Conservation (phyloP, 2,888 invertebrate genomes). For the Sarcophaga subvicina region DNA sequence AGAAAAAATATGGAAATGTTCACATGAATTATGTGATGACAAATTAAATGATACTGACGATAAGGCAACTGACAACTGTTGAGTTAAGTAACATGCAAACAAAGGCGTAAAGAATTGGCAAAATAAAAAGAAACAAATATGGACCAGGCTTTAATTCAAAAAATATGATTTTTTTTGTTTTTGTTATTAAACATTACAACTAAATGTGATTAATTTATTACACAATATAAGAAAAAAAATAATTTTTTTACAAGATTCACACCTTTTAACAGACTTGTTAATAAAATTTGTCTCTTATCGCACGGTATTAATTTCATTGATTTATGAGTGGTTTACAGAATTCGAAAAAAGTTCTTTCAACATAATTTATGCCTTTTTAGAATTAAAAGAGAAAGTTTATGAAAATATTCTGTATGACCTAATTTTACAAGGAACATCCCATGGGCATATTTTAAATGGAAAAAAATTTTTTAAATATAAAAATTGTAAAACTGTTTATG, state of each 20-base stretch:
- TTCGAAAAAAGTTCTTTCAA: not conserved
- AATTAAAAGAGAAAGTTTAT: not conserved
- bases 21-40: slow-evolving; percentile 62
- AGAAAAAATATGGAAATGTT: slow-evolving; percentile 23
- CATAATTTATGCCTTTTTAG: not conserved
- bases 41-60: slow-evolving; percentile 60
- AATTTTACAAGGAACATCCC: too few relatives aligned
- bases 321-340: slow-evolving; percentile 4
- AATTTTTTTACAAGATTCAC: slow-evolving; percentile 25
- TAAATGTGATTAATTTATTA: slow-evolving; percentile 49
- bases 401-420: not conserved
- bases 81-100: slow-evolving; percentile 54
- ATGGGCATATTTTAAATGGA: too few relatives aligned
- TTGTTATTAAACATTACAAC: slow-evolving; percentile 2
- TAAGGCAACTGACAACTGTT: slow-evolving; percentile 58
- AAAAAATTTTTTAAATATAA: too few relatives aligned
- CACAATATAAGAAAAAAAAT: not conserved
- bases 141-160: not conserved
- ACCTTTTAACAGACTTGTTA: slow-evolving; percentile 44
- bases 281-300: not conserved
- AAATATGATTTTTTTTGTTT: not conserved
- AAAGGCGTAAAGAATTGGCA: slow-evolving; percentile 25
- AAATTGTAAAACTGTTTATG: too few relatives aligned
- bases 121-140: not conserved
- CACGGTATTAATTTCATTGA: slow-evolving; percentile 31